Base-by-base conservation (phyloP, 1,140 invertebrate genomes). In the Eurytemora carolleeae region DNA sequence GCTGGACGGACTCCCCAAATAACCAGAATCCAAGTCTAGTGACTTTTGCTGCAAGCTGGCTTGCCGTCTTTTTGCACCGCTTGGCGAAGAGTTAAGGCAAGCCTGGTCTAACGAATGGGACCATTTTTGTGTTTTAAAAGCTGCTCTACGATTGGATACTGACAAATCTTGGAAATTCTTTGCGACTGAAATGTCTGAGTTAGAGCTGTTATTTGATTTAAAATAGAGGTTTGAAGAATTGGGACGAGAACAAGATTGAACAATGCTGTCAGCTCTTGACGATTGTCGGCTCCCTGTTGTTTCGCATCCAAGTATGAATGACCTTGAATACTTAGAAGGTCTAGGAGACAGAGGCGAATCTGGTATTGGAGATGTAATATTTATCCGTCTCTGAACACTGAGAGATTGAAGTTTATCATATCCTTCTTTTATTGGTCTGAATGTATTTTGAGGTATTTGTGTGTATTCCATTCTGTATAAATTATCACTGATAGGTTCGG, bases 51-150 rank as follows among this genome's bases (percentile, higher is more conserved):
- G 23, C 2, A 25, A 31, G 19, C 25, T 59, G 21, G 58, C 25
- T 31, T 59, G 58, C n/a, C 58, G 58, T 20, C 58, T 22, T 59
- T 25, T 25, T 26, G 58, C 22, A 25, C 15, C 19, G n/a, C n/a
- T 22, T 25, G 58, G 22, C 22, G 23, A 25, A n/a, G 23, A 26
- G 20, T 20, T 23, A n/a, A 24, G 15, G 3, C 23, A 24, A 2
- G 22, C 17, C 58, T 59, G 58, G 26, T 59, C 58, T n/a, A 59
- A 59, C 22, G 58, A 59, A 59, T 59, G 58, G 16, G 58, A 59
- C 58, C 58, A 59, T 31, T 59, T 59, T 24, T 59, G 58, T 15
- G 58, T 59, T 25, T 62, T 62, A 26, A 62, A 62, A 17, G 54
- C 53, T 18, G 60, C 60, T 21, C 60, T 3, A 2, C 60, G 53